phyloP scores from a whole-genome alignment of 1,140 invertebrate genomes.

The Phthorimaea operculella region DNA sequence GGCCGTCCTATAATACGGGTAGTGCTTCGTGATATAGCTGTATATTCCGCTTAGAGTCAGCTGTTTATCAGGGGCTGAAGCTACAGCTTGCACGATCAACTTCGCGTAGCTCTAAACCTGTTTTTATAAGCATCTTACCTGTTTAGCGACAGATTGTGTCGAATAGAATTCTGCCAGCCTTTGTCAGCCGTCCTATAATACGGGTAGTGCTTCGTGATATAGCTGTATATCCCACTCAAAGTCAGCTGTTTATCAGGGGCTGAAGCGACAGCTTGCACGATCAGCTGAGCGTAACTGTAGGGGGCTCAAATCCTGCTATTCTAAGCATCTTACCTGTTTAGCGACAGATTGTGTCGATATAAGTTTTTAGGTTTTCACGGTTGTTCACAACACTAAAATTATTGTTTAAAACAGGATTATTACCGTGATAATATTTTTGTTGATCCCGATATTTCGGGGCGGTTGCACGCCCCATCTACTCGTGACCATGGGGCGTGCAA shows the following conservation, averaged over 20 bases:
- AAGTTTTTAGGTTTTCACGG: too few relatives aligned
- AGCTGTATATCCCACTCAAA: constrained; percentile 98
- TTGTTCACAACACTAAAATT: too few relatives aligned
- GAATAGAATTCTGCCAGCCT: constrained; percentile 99
- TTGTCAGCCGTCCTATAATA: constrained; percentile 98
- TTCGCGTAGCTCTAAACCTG: constrained; percentile 99
- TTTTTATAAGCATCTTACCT: too few relatives aligned
- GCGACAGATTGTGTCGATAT: constrained; percentile 97
- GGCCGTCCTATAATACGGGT: constrained; percentile 97
- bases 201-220: constrained; percentile 98
- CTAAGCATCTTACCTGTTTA: too few relatives aligned
- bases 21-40: constrained; percentile 98
- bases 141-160: too few relatives aligned
- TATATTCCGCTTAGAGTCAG: constrained; percentile 98
- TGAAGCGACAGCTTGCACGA: constrained; percentile 97
- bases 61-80: constrained; percentile 94
- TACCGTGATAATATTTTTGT: too few relatives aligned
- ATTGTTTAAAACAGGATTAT: too few relatives aligned
- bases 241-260: constrained; percentile 96
- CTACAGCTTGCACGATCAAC: constrained; percentile 97
- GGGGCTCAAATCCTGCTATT: too few relatives aligned
- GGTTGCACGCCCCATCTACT: too few relatives aligned
- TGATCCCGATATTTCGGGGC: too few relatives aligned
- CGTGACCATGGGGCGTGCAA: too few relatives aligned
- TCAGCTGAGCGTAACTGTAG: constrained; percentile 98